Percentiles rank a stretch among this genome's conserved stretches.
phyloP scores from a whole-genome alignment of 92 coral and sea anemone species.

The Palythoa grandis region DNA sequence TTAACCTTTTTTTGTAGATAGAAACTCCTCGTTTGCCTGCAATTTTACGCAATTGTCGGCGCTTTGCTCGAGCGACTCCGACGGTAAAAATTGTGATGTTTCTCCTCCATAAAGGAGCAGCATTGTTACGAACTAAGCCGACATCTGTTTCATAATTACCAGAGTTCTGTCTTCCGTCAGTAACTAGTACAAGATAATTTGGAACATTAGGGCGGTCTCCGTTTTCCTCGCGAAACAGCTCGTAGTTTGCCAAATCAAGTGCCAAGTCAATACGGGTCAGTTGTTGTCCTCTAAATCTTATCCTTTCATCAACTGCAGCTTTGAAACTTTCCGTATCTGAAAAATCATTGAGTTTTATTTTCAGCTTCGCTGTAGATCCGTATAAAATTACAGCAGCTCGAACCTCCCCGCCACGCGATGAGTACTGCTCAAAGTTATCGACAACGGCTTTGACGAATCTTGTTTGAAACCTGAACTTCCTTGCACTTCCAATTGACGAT shows the following conservation, averaged over 20 bases:
- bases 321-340: neutral
- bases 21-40: constrained; percentile 5
- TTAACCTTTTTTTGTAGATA: neutral
- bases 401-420: neutral
- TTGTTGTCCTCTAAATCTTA: neutral
- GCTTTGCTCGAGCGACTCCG: constrained; percentile 25
- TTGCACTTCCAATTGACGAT: constrained; percentile 23
- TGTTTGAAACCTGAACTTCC: constrained; percentile 23
- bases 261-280: constrained; percentile 38
- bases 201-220: constrained; percentile 37
- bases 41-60: neutral
- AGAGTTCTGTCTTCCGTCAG: constrained; percentile 39
- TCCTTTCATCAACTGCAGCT: constrained; percentile 17
- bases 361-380: constrained; percentile 18
- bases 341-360: constrained; percentile 38
- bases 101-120: constrained; percentile 27
- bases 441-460: constrained; percentile 27
- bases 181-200: constrained; percentile 18
- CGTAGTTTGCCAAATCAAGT: constrained; percentile 24
- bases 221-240: constrained; percentile 17
- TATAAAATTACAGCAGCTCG: constrained; percentile 38
- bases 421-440: constrained; percentile 10
- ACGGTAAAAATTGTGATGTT: constrained; percentile 26
- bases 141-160: neutral
- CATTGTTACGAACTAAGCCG: neutral